Conservation (phyloP, 2,797 vertebrate genomes). For the Florisuga fusca region DNA sequence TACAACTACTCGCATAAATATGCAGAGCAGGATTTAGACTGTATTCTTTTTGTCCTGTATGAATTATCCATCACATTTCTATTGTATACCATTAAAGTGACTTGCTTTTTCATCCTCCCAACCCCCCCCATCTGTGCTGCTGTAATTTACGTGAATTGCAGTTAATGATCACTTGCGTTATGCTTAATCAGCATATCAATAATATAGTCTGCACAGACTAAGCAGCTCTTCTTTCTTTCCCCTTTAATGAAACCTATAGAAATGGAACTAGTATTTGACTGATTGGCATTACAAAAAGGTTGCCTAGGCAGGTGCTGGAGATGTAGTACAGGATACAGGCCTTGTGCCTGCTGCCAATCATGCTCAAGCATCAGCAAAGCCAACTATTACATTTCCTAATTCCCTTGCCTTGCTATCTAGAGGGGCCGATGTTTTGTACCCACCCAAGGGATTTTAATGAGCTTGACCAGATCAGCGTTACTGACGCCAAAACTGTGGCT, state of each 20-base stretch:
- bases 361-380: conserved; percentile 46
- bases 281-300: conserved; percentile 66
- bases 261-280: conserved; percentile 47
- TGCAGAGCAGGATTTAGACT: conserved; percentile 12
- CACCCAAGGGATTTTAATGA: conserved; percentile 17
- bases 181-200: conserved; percentile 71
- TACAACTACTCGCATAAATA: conserved; percentile 21
- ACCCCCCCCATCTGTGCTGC: conserved; percentile 60
- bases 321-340: conserved; percentile 41
- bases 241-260: conserved; percentile 61
- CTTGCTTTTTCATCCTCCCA: conserved; percentile 44
- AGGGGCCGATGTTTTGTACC: background rate
- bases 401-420: conserved; percentile 13
- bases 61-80: conserved; percentile 59
- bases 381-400: conserved; percentile 31
- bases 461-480: conserved; percentile 45
- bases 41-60: conserved; percentile 33
- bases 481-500: background rate
- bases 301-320: conserved; percentile 59
- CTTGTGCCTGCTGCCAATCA: conserved; percentile 55
- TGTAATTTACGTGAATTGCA: conserved; percentile 67
- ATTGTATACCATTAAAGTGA: conserved; percentile 55
- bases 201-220: conserved; percentile 52
- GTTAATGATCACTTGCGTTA: conserved; percentile 68
- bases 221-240: conserved; percentile 52